These are phyloP conservation scores for Gambelia wislizenii DNA, from an alignment of 2,797 vertebrate species.

Conservation along the genomic window DNA sequence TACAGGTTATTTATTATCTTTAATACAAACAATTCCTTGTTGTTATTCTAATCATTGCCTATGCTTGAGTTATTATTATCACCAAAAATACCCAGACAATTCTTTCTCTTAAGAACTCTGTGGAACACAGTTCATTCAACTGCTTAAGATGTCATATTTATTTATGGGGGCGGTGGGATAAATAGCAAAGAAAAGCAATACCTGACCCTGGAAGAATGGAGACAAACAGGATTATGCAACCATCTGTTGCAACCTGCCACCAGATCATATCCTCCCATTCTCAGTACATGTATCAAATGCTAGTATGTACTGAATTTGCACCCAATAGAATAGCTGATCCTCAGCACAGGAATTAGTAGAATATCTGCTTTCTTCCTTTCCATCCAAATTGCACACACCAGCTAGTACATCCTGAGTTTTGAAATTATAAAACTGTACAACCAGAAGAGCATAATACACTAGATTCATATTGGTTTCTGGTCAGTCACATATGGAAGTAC, in stretches of 20 bases:
- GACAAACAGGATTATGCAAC: constrained; percentile 40
- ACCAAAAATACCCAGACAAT: background rate
- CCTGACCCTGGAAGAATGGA: constrained; percentile 5
- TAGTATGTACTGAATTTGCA: constrained; percentile 30
- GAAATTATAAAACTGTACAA: background rate
- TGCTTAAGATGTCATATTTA: constrained; percentile 1
- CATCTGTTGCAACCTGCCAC: constrained; percentile 31
- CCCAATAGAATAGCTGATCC: background rate
- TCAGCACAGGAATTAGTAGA: background rate
- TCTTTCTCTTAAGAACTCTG: background rate
- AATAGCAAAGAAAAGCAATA: constrained; percentile 4
- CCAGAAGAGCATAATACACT: background rate
- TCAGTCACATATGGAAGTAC: background rate
- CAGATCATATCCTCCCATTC: constrained; percentile 34
- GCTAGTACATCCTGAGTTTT: background rate
- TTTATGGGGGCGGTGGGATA: background rate
- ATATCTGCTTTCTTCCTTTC: constrained; percentile 2
- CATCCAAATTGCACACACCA: background rate
- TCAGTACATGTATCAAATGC: constrained; percentile 26
- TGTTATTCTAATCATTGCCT: background rate
- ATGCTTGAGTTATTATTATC: background rate
- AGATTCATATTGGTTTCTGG: background rate
- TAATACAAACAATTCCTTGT: background rate
- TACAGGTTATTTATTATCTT: background rate
- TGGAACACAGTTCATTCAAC: constrained; percentile 5